Base-by-base conservation (phyloP, 2,888 invertebrate genomes). In the Horisme vitalbata region DNA sequence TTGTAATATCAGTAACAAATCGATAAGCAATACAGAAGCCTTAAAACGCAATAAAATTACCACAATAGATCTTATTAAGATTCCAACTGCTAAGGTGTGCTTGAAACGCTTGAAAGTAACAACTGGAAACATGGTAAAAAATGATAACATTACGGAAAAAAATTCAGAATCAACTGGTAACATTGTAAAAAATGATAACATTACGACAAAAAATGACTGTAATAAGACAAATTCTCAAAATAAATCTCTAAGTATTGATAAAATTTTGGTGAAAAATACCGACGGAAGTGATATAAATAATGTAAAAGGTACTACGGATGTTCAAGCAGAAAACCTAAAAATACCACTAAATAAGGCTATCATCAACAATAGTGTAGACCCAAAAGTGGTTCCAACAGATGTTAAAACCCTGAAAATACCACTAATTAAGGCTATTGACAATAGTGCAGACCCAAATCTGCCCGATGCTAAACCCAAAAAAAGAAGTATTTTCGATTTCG, bases 381-480 rank as follows among this genome's bases (percentile, higher is more conserved):
- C 10, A 10, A 24, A 10, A 10, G 10, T 13, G 50, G 24, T 10
- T 24, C 4, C 10, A 10, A 24, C 3, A 10, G 26, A 26, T 4
- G 1, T 2, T 11, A 1, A 26, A 26, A 26, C n/a, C 10, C 6
- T 5, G 6, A 26, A 26, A 10, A 10, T 24, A 18, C 23, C 13
- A 15, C 10, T 4, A 23, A 30, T 1, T n/a, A 36, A 32, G 10
- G 10, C 24, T 10, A 36, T n/a, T 36, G 13, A 36, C 13, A 32
- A 26, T 3, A 6, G 0, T 26, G 10, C 11, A 52, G 24, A 24
- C 10, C 4, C 10, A 10, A 24, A 10, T 11, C 6, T 5, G 6
- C 10, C 10, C 4, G 6, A 11, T 36, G 18, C 26, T 10, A 39
- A 18, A 31, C 38, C 52, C 0, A 60, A 60, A 57, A 2, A 45